Conservation (phyloP, 2,113 vertebrate species). For the Falco punctatus region DNA sequence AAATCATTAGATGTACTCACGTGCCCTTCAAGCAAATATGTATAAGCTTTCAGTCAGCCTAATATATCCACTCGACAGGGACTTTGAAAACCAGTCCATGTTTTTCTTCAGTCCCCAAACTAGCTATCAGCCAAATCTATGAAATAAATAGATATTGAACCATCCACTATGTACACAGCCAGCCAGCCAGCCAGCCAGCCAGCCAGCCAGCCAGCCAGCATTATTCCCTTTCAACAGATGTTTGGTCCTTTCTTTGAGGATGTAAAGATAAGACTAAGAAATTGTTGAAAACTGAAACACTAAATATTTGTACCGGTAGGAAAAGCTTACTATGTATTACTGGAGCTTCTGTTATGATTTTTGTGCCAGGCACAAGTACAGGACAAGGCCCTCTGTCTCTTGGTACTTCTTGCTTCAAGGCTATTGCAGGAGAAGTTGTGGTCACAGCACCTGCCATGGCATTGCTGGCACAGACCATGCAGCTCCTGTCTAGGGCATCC, state of each 20-base stretch:
- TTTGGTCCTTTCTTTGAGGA: background rate
- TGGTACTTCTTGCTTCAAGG: background rate
- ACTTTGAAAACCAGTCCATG: background rate
- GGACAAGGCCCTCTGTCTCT: background rate
- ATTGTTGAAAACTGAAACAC: background rate
- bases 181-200: no score
- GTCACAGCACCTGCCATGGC: background rate
- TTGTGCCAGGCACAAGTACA: background rate
- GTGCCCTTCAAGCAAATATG: background rate
- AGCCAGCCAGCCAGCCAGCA: background rate
- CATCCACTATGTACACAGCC: background rate
- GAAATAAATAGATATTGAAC: background rate
- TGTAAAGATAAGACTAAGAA: background rate
- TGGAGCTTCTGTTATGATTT: background rate
- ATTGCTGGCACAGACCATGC: background rate
- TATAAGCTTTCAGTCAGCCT: background rate
- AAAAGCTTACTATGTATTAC: background rate
- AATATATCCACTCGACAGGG: background rate
- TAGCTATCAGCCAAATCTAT: background rate
- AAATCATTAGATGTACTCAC: background rate
- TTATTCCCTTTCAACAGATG: background rate
- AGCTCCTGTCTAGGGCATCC: background rate
- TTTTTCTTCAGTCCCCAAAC: background rate
- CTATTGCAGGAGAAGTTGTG: fast-evolving
- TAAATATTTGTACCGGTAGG: background rate